Percentiles rank a stretch among this genome's conserved stretches.
These are phyloP conservation scores for Dolomedes plantarius DNA, from an alignment of 2,888 invertebrate species.

Conservation along the genomic window DNA sequence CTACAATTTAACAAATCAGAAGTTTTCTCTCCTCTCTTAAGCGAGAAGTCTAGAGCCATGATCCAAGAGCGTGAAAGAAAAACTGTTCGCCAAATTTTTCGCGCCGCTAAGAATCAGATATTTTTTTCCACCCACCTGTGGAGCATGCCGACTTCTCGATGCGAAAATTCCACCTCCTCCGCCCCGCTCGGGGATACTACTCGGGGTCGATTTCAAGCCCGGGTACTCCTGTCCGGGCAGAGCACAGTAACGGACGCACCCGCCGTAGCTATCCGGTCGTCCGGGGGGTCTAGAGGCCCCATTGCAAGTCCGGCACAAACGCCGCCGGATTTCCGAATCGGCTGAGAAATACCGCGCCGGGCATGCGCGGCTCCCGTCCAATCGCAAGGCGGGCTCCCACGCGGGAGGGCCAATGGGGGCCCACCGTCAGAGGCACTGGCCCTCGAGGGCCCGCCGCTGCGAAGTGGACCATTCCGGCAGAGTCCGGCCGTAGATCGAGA, in stretches of 20 bases:
- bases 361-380: not conserved
- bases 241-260: not conserved
- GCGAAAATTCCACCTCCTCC: not conserved
- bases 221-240: not conserved
- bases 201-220: not conserved
- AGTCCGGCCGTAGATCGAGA: not conserved
- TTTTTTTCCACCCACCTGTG: not conserved
- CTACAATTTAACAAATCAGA: no score
- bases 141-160: conserved; percentile 2
- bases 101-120: not conserved
- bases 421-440: not conserved
- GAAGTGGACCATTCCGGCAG: not conserved
- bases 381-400: not conserved
- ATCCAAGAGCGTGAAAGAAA: no score
- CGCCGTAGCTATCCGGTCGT: not conserved
- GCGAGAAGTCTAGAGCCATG: no score
- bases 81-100: no score
- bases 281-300: not conserved
- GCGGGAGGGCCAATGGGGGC: not conserved
- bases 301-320: not conserved
- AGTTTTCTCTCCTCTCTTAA: no score
- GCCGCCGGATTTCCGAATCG: not conserved
- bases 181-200: not conserved
- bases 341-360: not conserved
- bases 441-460: not conserved